These are phyloP conservation scores for Erythrocercus mccallii DNA, from an alignment of 2,113 vertebrate species.

Conservation along the genomic window DNA sequence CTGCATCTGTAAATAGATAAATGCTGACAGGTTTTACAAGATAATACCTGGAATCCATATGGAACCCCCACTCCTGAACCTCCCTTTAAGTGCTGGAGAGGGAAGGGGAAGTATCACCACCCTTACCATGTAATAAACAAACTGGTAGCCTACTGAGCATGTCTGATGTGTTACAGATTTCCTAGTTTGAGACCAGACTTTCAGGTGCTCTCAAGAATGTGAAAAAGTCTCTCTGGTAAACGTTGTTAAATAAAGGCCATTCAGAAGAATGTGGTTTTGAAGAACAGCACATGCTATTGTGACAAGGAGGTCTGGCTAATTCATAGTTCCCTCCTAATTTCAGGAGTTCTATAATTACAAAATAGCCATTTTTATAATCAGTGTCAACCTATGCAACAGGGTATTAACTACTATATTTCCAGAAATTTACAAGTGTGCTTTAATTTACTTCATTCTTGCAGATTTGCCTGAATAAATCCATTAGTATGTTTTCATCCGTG, in stretches of 20 bases:
- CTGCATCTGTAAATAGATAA: neutral
- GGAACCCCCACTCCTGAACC: neutral
- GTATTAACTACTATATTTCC: neutral
- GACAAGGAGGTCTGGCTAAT: neutral
- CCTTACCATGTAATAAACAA: accelerated
- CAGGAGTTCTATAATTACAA: neutral
- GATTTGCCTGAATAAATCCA: neutral
- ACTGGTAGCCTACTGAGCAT: neutral
- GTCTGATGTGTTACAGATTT: neutral
- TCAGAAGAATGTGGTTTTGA: neutral
- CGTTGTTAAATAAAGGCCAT: neutral
- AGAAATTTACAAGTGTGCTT: neutral
- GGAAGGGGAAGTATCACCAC: neutral
- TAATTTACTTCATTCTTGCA: neutral
- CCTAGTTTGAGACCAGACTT: neutral
- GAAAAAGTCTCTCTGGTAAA: neutral
- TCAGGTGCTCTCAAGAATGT: neutral
- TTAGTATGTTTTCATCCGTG: neutral
- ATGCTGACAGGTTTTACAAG: neutral
- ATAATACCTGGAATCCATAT: neutral
- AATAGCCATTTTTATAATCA: neutral
- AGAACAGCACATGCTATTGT: neutral
- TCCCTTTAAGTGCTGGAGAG: neutral
- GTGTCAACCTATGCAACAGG: neutral
- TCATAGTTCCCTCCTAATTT: neutral